phyloP scores from a whole-genome alignment of 2,888 invertebrate genomes.

The Serripes groenlandicus region DNA sequence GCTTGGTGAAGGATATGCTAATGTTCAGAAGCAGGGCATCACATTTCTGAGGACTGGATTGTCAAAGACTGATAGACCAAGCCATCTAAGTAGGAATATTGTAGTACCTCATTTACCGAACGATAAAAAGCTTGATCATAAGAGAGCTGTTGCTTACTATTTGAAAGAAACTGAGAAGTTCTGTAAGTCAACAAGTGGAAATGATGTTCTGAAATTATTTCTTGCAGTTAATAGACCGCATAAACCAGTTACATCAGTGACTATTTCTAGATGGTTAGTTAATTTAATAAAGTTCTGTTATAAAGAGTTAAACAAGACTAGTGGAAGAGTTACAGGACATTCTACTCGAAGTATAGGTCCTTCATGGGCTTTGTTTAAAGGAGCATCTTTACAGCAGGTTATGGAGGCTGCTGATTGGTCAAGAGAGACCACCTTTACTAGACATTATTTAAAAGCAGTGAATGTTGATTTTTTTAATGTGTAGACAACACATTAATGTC shows the following conservation, averaged over 20 bases:
- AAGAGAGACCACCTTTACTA: no score
- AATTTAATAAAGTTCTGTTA: no score
- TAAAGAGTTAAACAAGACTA: no score
- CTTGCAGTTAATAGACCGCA: slow-evolving; percentile 17
- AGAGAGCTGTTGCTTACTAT: slow-evolving; percentile 8
- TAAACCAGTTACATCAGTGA: neutral
- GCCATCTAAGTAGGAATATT: slow-evolving; percentile 14
- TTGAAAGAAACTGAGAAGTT: slow-evolving; percentile 22
- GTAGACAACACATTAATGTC: no score
- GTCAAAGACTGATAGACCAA: slow-evolving; percentile 29
- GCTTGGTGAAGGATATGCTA: slow-evolving; percentile 25
- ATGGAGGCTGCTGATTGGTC: no score
- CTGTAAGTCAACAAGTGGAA: neutral
- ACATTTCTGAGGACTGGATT: slow-evolving; percentile 24
- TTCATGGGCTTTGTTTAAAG: no score
- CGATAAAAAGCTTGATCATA: slow-evolving; percentile 40
- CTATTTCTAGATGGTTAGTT: slow-evolving; percentile 13
- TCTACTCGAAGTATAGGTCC: no score
- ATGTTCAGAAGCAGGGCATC: slow-evolving; percentile 26
- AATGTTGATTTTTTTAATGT: no score
- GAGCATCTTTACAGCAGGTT: no score
- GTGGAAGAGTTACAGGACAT: no score
- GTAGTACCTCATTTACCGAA: slow-evolving; percentile 28
- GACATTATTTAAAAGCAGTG: no score
- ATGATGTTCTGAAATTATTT: slow-evolving; percentile 10